Evolutionary conservation across 2,888 invertebrate species (phyloP), one percentile per base, ranked within the genome.

Genomic region (Pediacus dermestoides): DNA sequence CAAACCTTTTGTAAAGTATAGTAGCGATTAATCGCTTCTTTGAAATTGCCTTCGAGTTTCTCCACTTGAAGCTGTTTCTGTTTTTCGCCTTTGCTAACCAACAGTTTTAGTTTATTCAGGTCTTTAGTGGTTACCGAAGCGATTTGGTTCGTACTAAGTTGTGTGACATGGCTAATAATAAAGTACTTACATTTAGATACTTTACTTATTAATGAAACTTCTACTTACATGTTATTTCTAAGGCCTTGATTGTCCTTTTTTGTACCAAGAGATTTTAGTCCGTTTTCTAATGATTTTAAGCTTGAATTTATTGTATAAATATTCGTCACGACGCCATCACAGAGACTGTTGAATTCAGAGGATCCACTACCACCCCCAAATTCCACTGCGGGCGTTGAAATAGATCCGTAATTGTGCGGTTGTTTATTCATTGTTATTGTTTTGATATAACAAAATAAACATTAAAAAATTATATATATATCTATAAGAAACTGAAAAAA

Each of bases 21-120:
- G 64, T 10, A 91, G 74, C 13, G 87, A 26, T 47, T 56, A 2
- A 92, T 75, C 1, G 88, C 81, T 49, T 85, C 86, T 48, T 80
- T 79, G 65, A 92, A 93, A 56, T 88, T 87, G 53, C 82, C 83
- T 7, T 85, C 87, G 8, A 93, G 75, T 57, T 88, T 80, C 54
- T 89, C 89, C 36, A 88, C 79, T 67, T 91, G 89, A 47, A 93
- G 70, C 60, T 85, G 87, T 64, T 88, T 86, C 40, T 85, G 82
- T 53, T 85, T 85, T 63, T 87, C 84, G 0, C 83, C 83, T 46
- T 79, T 76, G 8, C 82, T 74, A 34, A 84, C 82, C 13, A 86
- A 74, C 4, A 77, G 76, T 21, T 82, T 83, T 13, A 90, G 70
- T 42, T 83, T 76, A 50, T 82, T 79, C 30, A 90, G 74, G 58